Conservation (phyloP, 2,888 invertebrate species). For the Pammene aurita region DNA sequence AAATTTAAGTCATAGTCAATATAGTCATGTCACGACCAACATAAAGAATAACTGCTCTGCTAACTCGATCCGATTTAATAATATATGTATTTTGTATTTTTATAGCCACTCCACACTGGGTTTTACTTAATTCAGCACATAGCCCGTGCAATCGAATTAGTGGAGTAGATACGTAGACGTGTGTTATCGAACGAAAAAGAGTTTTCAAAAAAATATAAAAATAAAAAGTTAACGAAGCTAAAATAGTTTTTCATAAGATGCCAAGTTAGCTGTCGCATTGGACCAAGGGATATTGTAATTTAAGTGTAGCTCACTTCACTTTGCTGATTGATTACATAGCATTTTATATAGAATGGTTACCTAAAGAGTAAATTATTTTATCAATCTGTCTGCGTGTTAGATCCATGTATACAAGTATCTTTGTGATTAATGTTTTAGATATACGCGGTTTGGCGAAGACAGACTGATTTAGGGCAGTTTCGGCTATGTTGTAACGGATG, state of each 20-base stretch:
- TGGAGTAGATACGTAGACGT: slow-evolving; percentile 50
- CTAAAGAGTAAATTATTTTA: slow-evolving; percentile 60
- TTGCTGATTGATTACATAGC: slow-evolving; percentile 72
- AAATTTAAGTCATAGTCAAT: not conserved
- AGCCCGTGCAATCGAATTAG: slow-evolving; percentile 13
- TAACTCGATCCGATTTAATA: slow-evolving; percentile 38
- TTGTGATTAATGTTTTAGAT: slow-evolving; percentile 74
- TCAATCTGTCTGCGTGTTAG: slow-evolving; percentile 72
- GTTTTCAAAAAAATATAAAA: slow-evolving; percentile 50
- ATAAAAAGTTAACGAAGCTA: slow-evolving; percentile 55
- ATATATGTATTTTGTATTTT: slow-evolving; percentile 48
- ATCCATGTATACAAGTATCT: slow-evolving; percentile 75
- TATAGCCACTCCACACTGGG: slow-evolving; percentile 44
- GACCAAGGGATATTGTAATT: slow-evolving; percentile 75
- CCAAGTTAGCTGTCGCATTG: slow-evolving; percentile 78
- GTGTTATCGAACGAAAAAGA: slow-evolving; percentile 61
- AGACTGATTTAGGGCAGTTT: slow-evolving; percentile 75
- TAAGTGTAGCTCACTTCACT: slow-evolving; percentile 78
- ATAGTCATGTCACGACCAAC: slow-evolving; percentile 11
- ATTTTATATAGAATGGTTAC: slow-evolving; percentile 55
- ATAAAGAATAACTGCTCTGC: slow-evolving; percentile 41
- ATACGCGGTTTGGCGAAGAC: slow-evolving; percentile 66
- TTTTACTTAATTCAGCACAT: slow-evolving; percentile 43
- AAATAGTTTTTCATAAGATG: slow-evolving; percentile 74
- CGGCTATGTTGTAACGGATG: slow-evolving; percentile 39